Base-by-base conservation (phyloP, 2,797 vertebrate genomes). In the Anguilla marmorata region DNA sequence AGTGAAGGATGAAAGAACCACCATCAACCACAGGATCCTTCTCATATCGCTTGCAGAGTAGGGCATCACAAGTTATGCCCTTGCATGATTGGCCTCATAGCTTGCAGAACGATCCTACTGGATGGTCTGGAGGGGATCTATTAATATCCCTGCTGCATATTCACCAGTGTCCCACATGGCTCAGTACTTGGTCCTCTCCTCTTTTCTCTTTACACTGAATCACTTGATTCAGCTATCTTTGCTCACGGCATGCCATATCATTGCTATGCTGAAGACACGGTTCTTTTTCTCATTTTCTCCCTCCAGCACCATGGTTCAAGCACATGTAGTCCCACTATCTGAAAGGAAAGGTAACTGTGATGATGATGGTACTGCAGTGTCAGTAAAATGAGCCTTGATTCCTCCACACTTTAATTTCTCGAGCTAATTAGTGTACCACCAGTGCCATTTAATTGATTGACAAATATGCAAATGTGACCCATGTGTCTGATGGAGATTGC, bases 381-480 rank as follows among this genome's bases (percentile, higher is more conserved):
- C 37, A 74, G 27, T 74, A n/a, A 33, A 33, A 5, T 30, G 27
- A 74, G 27, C 2, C 69, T 74, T 33, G 69, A 74, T 74, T 30
- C 69, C 24, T 74, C 27, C 6, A 24, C 69, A 74, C 11, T 30
- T n/a, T 8, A 69, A 27, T 16, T 63, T 24, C 27, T 19, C 12
- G 0, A 74, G 69, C 69, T 74, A 74, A 74, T 74, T 74, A 74
- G 69, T 74, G 69, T 74, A 33, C 63, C 69, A 74, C 27, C 69
- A 11, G 69, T 74, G 69, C 69, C 11, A 33, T 33, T 33, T 74
- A 33, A 74, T 74, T 74, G 69, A 74, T 33, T 74, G 69, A 74
- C n/a, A 74, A 74, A 74, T 19, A 74, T 74, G 69, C 69, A 74
- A 74, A 74, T 33, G 27, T 74, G 69, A 74, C 69, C 69, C 7